phyloP scores from a whole-genome alignment of 2,113 vertebrate species.

The Tricholaema leucomelas region DNA sequence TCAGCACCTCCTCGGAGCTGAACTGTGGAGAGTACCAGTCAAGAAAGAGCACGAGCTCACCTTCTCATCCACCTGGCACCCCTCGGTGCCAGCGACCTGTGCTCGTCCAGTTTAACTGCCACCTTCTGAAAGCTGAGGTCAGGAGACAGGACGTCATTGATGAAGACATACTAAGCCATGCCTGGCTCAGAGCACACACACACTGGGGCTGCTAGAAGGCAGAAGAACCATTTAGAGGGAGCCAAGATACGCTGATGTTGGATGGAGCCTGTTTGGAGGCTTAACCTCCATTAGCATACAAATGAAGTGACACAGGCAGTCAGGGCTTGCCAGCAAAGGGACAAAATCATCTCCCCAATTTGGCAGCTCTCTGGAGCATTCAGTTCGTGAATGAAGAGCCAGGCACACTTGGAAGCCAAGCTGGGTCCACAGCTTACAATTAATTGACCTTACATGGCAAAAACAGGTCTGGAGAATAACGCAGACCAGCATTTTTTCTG shows the following conservation, averaged over 20 bases:
- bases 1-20: background rate
- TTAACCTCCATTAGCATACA: constrained; percentile 60
- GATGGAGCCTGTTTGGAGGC: constrained; percentile 19
- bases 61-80: background rate
- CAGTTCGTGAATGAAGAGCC: constrained; percentile 42
- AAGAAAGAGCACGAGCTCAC: background rate
- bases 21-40: rapidly evolving
- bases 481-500: background rate
- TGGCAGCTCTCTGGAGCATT: constrained; percentile 41
- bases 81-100: rapidly evolving
- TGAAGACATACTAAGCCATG: background rate
- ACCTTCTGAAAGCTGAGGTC: background rate
- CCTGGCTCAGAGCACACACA: background rate
- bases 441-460: constrained; percentile 7
- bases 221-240: background rate
- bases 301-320: constrained; percentile 42
- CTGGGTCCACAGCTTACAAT: background rate
- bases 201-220: background rate
- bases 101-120: rapidly evolving
- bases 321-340: constrained; percentile 21
- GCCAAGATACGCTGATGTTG: constrained; percentile 25
- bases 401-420: background rate
- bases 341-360: constrained; percentile 19
- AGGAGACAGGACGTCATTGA: background rate
- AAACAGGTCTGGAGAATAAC: background rate